Evolutionary conservation across 2,888 invertebrate species (phyloP), one percentile per base, ranked within the genome.

Genomic region (Lamellibrachia columna): DNA sequence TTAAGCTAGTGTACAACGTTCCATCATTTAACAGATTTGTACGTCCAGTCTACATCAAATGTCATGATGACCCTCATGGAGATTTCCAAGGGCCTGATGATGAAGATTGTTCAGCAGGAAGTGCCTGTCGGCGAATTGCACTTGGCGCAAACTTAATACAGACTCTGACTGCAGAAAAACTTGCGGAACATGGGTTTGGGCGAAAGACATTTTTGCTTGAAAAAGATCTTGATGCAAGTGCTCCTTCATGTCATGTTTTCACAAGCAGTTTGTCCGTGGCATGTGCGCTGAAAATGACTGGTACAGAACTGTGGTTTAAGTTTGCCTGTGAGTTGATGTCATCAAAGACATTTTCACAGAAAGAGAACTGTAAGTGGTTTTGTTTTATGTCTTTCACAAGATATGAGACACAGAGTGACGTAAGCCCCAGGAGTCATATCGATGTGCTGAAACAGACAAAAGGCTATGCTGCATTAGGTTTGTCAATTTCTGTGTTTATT

Each of bases 401-500:
- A 55, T 94, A 94, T 40, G 91, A 90, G 52, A 92, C 93, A 0
- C 95, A 53, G 11, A 94, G 94, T 22, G 94, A 93, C 98, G 95
- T 97, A 98, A 58, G 97, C 98, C 94, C 96, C 15, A 95, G 95
- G 94, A 95, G 95, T 28, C 96, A 97, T 94, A 95, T 95, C 91
- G 96, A 97, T 92, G 95, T 96, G 55, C 94, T 97, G 91, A 95
- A 95, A 90, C 94, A 96, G 93, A 97, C 97, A 40, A 96, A 96
- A 95, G 98, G 98, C 0, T 98, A 98, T 96, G 98, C 98, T n/a
- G 99, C 99, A 0, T 97, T 99, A 93, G 99, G 99, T 90, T 98
- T 94, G 95, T 93, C 53, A 22, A 40, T 91, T 55, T 53, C 53
- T 53, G 28, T 91, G 53, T 75, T 3, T 0, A 15, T 75, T 75